Percentiles rank a stretch among this genome's conserved stretches.
These are phyloP conservation scores for Pagetopsis macropterus DNA, from an alignment of 2,797 vertebrate genomes.

Conservation along the genomic window DNA sequence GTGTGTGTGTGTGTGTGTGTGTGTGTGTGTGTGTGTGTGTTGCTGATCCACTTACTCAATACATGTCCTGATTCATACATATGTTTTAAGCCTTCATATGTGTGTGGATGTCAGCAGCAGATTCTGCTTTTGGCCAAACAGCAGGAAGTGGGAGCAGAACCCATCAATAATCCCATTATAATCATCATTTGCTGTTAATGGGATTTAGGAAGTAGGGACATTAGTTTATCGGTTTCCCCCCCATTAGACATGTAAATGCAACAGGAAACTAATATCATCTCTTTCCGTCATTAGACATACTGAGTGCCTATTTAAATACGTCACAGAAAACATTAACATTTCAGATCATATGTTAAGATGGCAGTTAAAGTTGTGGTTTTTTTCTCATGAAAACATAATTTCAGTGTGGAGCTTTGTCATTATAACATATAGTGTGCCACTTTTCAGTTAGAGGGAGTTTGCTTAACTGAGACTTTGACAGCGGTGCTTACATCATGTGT, in stretches of 20 bases:
- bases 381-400: not conserved
- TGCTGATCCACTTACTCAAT: constrained; percentile 18
- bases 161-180: constrained; percentile 37
- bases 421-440: not conserved
- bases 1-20: constrained; percentile 3
- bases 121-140: constrained; percentile 33
- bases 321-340: constrained; percentile 12
- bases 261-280: constrained; percentile 33
- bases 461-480: not conserved
- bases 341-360: not conserved
- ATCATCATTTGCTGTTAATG: constrained; percentile 48
- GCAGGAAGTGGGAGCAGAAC: constrained; percentile 41
- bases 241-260: constrained; percentile 32
- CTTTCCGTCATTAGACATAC: constrained; percentile 16
- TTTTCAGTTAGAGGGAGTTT: constrained; percentile 7
- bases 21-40: constrained; percentile 11
- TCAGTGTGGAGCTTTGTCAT: not conserved
- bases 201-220: constrained; percentile 19
- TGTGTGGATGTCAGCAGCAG: constrained; percentile 12
- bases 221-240: constrained; percentile 19
- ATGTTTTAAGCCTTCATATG: not conserved
- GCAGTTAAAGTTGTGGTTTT: not conserved
- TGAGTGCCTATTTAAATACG: not conserved
- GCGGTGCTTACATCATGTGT: constrained; percentile 1
- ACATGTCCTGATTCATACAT: constrained; percentile 16